Evolutionary conservation across 2,113 vertebrate species (phyloP), one percentile per base, ranked within the genome.

Genomic region (Centropus bengalensis): DNA sequence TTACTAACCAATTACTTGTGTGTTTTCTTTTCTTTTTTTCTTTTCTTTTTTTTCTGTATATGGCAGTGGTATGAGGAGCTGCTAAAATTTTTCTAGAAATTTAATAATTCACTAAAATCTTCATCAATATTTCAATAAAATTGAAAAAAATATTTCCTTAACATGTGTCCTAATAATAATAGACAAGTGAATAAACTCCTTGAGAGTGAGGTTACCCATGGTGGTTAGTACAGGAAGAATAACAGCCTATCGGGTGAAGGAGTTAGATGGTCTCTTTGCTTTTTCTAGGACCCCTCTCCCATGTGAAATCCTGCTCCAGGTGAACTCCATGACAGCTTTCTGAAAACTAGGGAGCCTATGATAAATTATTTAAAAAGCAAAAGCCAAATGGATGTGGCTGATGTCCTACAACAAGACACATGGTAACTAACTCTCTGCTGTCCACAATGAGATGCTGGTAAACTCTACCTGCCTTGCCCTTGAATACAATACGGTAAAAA

Each of bases 371-470:
- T 18, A 63, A 71, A 73, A 51, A 38, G 3, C 24, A 22, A 55
- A 77, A n/a, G 9, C 9, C 14, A 67, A 52, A 54, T 33, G 20
- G 12, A 22, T 24, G 16, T 42, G 23, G 51, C 20, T 70, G 12
- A 18, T 47, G 11, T 40, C 16, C 54, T 45, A 27, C 54, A 45
- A 20, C 8, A 17, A 55, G 47, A 67, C 1, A 2, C 0, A 0
- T 16, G 45, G 8, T 55, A 47, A 59, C 0, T 42, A 47, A 54
- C 1, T 1, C 17, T 62, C 20, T 45, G 12, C 15, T 69, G 60
- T 6, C 42, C 4, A 2, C 56, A 32, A 3, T 0, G 1, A 52
- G 49, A 18, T 68, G 59, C 10, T 38, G 24, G 17, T 21, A 28
- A 68, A 42, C 18, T 7, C 66, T 63, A 22, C 38, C 26, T 26